These are phyloP conservation scores for Penaeus japonicus DNA, from an alignment of 1,140 invertebrate genomes.

Conservation along the genomic window DNA sequence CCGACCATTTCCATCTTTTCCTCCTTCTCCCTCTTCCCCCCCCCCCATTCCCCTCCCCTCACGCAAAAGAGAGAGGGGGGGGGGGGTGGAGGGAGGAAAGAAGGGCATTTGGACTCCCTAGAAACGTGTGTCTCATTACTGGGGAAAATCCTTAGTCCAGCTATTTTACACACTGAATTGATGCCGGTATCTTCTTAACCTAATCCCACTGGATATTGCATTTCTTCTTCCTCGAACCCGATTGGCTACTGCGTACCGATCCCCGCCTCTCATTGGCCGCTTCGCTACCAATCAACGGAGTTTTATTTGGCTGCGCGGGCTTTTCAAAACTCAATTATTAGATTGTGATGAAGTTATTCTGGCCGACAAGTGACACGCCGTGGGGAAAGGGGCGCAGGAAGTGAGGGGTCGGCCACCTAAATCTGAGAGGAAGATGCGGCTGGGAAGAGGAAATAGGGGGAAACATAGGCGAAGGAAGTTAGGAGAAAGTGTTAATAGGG, in stretches of 20 bases:
- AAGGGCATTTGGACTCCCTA: not conserved
- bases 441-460: too few species aligned
- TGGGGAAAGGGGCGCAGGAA: not conserved
- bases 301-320: conserved; percentile 14
- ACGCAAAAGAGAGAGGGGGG: not conserved
- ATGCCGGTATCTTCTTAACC: conserved; percentile 23
- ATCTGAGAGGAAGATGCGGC: not conserved
- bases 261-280: not conserved
- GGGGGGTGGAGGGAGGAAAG: not conserved
- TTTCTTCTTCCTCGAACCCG: not conserved
- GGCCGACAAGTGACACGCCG: not conserved
- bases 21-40: not conserved
- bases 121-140: conserved; percentile 6
- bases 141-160: not conserved
- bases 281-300: conserved; percentile 7
- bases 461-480: too few species aligned
- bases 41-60: not conserved
- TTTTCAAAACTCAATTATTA: conserved; percentile 31
- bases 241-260: not conserved
- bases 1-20: too few species aligned
- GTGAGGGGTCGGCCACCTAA: not conserved
- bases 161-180: conserved; percentile 9
- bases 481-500: too few species aligned
- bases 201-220: conserved; percentile 17
- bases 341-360: conserved; percentile 26